phyloP scores from a whole-genome alignment of 2,113 vertebrate species.

The Thermophis baileyi region DNA sequence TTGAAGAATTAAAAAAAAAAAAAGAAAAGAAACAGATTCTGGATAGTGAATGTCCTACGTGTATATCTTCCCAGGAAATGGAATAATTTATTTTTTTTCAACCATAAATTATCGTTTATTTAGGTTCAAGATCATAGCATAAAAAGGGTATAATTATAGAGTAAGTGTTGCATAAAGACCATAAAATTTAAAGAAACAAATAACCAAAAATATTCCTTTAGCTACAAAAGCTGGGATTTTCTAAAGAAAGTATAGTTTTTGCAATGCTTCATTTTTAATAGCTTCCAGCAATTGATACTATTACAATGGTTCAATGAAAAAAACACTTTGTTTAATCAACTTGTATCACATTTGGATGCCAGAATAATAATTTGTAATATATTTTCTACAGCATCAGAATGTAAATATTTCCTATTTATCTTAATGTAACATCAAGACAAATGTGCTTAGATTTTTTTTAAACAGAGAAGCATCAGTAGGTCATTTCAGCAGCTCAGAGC shows the following conservation, averaged over 20 bases:
- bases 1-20: background rate
- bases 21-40: background rate
- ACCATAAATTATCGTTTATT: background rate
- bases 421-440: background rate
- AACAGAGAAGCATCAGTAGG: background rate
- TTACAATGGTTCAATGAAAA: background rate
- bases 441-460: background rate
- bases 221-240: background rate
- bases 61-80: background rate
- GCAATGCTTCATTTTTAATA: background rate
- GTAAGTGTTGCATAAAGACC: background rate
- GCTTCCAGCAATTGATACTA: background rate
- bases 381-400: background rate
- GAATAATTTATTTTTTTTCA: background rate
- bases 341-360: background rate
- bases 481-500: background rate
- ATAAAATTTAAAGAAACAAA: background rate
- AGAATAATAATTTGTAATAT: background rate
- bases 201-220: background rate
- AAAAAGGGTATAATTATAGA: background rate
- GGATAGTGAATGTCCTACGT: background rate
- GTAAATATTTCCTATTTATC: background rate
- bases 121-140: background rate
- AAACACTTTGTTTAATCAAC: background rate
- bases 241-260: background rate